A percentile compares a stretch with the other conserved stretches of the same genome.
These are phyloP conservation scores for Pycnonotus jocosus DNA, from an alignment of 2,113 vertebrate genomes.

Conservation along the genomic window DNA sequence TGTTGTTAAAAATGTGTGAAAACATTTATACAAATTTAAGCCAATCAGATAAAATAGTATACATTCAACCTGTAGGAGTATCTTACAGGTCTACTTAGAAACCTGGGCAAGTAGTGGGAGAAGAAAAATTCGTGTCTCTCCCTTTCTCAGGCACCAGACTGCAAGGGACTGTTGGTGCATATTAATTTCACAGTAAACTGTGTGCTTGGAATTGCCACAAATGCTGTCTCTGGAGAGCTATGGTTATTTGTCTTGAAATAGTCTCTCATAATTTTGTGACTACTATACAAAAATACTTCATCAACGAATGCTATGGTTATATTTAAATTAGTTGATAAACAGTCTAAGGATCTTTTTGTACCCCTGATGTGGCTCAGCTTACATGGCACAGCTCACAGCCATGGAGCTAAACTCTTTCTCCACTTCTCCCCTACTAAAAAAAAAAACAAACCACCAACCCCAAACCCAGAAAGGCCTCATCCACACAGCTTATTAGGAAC, in stretches of 20 bases:
- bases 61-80: background rate
- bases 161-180: slow-evolving; percentile 35
- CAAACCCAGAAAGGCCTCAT: slow-evolving; percentile 21
- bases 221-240: slow-evolving; percentile 13
- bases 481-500: slow-evolving; percentile 23
- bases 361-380: background rate
- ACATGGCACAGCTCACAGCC: background rate
- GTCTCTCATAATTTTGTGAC: slow-evolving; percentile 3
- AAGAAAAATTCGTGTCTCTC: background rate
- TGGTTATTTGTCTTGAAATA: slow-evolving; percentile 20
- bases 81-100: background rate
- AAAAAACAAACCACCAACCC: background rate
- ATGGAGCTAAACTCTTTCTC: background rate
- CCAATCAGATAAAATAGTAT: background rate
- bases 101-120: background rate
- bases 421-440: background rate
- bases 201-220: slow-evolving; percentile 44
- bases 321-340: slow-evolving; percentile 37
- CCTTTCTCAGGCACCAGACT: slow-evolving; percentile 19
- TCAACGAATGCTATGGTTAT: slow-evolving; percentile 37
- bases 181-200: slow-evolving; percentile 38
- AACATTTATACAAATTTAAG: background rate
- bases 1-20: background rate
- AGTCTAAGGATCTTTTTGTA: background rate
- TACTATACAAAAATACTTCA: background rate